Conservation (phyloP, 2,888 invertebrate genomes). For the Torymus aiolomorphi region DNA sequence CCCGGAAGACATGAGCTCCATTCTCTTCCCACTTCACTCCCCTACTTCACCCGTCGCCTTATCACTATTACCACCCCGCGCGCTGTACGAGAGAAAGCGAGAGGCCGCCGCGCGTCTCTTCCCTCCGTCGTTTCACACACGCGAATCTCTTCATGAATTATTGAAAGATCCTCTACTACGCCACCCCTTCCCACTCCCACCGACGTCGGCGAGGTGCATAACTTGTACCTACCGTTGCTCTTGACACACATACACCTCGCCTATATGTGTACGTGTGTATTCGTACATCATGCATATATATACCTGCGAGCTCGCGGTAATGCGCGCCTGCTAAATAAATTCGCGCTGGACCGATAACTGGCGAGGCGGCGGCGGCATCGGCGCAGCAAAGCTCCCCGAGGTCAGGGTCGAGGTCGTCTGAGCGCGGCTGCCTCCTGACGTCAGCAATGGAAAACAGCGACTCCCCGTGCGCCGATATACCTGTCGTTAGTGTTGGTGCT, state of each 20-base stretch:
- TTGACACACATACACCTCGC: conserved; percentile 37
- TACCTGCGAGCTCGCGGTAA: neutral
- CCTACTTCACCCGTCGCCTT: too few relatives aligned
- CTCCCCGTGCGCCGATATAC: neutral
- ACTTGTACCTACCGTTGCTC: conserved; percentile 16
- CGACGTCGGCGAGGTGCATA: neutral
- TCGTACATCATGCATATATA: too few relatives aligned
- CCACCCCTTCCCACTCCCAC: neutral
- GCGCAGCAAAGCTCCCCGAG: conserved; percentile 2
- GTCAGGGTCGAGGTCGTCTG: conserved; percentile 56
- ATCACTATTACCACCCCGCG: too few relatives aligned
- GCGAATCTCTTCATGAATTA: conserved; percentile 35
- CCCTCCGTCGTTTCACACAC: neutral
- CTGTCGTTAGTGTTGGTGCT: neutral
- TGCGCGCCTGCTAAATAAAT: conserved; percentile 52
- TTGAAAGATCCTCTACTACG: conserved; percentile 7
- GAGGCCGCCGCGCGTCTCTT: too few relatives aligned
- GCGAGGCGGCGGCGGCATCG: neutral
- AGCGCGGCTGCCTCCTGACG: conserved; percentile 36
- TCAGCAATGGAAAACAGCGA: conserved; percentile 42
- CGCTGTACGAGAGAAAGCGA: too few relatives aligned
- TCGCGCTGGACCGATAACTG: conserved; percentile 54
- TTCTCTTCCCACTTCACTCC: too few relatives aligned
- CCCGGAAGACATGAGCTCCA: too few relatives aligned
- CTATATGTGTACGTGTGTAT: too few relatives aligned